Percentiles rank a stretch among this genome's conserved stretches.
phyloP scores from a whole-genome alignment of 2,113 vertebrate genomes.

The Mesitornis unicolor region DNA sequence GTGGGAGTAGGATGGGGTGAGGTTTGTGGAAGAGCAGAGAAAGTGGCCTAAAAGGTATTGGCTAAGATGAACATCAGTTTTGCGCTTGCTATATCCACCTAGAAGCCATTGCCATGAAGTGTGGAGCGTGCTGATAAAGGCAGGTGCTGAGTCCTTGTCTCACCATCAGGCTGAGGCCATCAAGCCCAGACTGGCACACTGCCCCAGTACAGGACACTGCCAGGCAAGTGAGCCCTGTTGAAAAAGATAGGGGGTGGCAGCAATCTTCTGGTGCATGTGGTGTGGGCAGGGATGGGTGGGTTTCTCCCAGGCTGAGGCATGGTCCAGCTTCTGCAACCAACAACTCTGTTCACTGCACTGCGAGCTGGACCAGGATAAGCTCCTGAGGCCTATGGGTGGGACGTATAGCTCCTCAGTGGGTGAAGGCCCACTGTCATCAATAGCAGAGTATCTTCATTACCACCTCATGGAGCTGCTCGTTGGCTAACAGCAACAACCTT shows the following conservation, averaged over 20 bases:
- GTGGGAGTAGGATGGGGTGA: not conserved
- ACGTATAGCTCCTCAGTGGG: not conserved
- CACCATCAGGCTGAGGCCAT: rapidly evolving
- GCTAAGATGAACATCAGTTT: not conserved
- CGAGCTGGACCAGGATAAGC: not conserved
- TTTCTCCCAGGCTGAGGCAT: not conserved
- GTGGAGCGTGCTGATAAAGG: not conserved
- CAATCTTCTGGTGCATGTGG: rapidly evolving
- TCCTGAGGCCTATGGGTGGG: not conserved
- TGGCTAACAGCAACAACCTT: not conserved
- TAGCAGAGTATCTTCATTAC: not conserved
- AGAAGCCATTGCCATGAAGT: not conserved
- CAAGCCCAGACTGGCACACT: not conserved
- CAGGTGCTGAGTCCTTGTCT: not conserved
- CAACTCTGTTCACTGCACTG: rapidly evolving
- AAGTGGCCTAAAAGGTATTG: not conserved
- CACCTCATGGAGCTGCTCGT: not conserved
- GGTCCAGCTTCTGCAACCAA: not conserved
- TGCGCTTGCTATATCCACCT: not conserved
- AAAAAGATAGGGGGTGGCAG: not conserved
- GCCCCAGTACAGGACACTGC: not conserved
- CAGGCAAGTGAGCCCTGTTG: not conserved
- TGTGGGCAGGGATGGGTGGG: not conserved
- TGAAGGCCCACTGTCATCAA: rapidly evolving
- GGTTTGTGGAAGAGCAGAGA: not conserved